Percentiles rank a stretch among this genome's conserved stretches.
Conservation (phyloP, 1,140 invertebrate species). For the Bombus cullumanus region DNA sequence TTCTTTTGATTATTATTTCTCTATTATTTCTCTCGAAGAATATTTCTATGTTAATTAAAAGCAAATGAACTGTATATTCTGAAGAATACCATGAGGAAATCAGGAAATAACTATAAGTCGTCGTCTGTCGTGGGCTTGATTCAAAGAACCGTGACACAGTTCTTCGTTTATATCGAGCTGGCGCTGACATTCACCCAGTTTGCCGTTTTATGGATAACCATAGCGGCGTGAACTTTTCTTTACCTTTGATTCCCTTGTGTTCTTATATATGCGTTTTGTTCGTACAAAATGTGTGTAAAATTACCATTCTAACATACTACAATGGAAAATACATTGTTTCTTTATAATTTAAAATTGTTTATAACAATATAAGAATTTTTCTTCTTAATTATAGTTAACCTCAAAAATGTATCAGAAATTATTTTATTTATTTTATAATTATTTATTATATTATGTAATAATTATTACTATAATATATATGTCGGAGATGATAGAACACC, state of each 20-base stretch:
- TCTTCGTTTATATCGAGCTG: conserved; percentile 36
- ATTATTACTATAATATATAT: too few species aligned
- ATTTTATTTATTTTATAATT: too few species aligned
- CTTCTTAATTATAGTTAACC: not conserved
- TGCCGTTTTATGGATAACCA: conserved; percentile 43
- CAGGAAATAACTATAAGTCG: conserved; percentile 14
- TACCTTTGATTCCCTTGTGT: not conserved
- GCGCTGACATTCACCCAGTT: conserved; percentile 69
- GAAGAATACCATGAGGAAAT: not conserved
- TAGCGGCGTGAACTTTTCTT: conserved; percentile 19
- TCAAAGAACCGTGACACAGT: conserved; percentile 64
- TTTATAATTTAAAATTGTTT: not conserved
- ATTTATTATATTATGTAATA: too few species aligned
- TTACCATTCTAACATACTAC: too few species aligned
- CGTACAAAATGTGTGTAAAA: too few species aligned
- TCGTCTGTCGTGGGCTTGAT: not conserved
- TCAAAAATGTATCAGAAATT: too few species aligned
- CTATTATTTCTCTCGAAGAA: not conserved
- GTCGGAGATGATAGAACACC: too few species aligned
- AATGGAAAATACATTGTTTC: not conserved
- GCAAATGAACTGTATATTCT: not conserved
- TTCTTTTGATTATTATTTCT: not conserved
- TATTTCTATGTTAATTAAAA: not conserved
- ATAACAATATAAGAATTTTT: not conserved
- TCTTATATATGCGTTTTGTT: not conserved